phyloP scores from a whole-genome alignment of 2,888 invertebrate genomes.

The Bombylius major region DNA sequence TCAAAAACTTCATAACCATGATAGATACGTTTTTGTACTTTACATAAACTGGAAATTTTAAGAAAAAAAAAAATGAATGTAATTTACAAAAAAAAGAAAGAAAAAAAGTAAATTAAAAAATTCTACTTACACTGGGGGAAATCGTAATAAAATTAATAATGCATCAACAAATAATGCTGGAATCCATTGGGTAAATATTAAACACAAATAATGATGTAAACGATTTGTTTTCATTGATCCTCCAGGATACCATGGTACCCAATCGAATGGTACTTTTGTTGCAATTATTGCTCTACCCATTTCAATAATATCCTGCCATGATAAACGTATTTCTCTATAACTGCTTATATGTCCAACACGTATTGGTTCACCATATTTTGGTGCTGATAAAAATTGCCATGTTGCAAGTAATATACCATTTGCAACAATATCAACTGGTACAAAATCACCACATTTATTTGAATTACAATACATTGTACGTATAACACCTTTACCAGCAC shows the following conservation, averaged over 20 bases:
- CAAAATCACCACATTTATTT: conserved; percentile 61
- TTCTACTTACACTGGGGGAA: conserved; percentile 70
- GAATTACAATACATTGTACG: conserved; percentile 78
- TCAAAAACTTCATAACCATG: conserved; percentile 83
- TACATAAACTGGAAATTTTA: conserved; percentile 50
- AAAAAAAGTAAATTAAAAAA: background rate
- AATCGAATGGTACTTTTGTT: conserved; percentile 71
- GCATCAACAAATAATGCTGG: conserved; percentile 80
- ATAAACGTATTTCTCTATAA: conserved; percentile 65
- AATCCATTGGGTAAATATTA: conserved; percentile 76
- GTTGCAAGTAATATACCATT: conserved; percentile 56
- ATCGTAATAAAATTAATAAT: conserved; percentile 63
- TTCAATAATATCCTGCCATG: conserved; percentile 82
- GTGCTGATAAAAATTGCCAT: conserved; percentile 49
- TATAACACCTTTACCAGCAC: conserved; percentile 76
- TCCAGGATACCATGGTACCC: conserved; percentile 75
- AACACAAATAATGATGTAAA: conserved; percentile 65
- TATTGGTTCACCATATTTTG: conserved; percentile 34
- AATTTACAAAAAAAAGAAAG: no score
- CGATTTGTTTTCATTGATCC: conserved; percentile 76
- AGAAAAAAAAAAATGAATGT: background rate
- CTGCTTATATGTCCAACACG: conserved; percentile 63
- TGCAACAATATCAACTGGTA: conserved; percentile 72
- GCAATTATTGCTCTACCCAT: conserved; percentile 64
- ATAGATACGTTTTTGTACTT: conserved; percentile 67